Evolutionary conservation across 2,113 vertebrate genomes (phyloP).

Genomic region (Spheniscus mendiculus): DNA sequence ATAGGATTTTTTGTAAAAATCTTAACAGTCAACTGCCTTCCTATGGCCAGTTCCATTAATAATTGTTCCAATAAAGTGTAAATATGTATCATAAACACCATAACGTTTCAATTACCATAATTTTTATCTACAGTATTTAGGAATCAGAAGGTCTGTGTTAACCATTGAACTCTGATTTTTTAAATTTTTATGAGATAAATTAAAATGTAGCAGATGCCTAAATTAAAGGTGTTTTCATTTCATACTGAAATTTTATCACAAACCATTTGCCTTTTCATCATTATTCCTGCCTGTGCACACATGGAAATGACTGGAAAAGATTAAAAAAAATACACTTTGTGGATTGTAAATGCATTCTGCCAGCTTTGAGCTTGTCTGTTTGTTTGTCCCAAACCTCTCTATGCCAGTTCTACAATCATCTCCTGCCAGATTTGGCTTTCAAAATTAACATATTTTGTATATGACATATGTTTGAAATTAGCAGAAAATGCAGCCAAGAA

Average conservation of each 20-base stretch:
- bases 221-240: slow-evolving; percentile 28
- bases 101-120: background rate
- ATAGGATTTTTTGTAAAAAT: background rate
- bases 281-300: background rate
- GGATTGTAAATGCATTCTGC: slow-evolving; percentile 9
- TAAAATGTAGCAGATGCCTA: background rate
- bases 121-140: background rate
- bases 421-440: slow-evolving; percentile 72
- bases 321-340: background rate
- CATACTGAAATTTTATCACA: slow-evolving; percentile 21
- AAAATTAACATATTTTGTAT: slow-evolving; percentile 75
- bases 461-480: slow-evolving; percentile 79
- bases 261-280: background rate
- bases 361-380: slow-evolving; percentile 63
- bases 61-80: background rate
- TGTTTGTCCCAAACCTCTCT: slow-evolving; percentile 58
- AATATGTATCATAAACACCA: background rate
- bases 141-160: background rate
- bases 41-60: background rate
- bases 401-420: slow-evolving; percentile 50
- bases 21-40: background rate
- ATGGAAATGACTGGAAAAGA: slow-evolving; percentile 45
- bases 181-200: background rate
- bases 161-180: background rate
- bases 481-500: slow-evolving; percentile 68